These are phyloP conservation scores for Pemphredon lugubris DNA, from an alignment of 2,888 invertebrate genomes.

Conservation along the genomic window DNA sequence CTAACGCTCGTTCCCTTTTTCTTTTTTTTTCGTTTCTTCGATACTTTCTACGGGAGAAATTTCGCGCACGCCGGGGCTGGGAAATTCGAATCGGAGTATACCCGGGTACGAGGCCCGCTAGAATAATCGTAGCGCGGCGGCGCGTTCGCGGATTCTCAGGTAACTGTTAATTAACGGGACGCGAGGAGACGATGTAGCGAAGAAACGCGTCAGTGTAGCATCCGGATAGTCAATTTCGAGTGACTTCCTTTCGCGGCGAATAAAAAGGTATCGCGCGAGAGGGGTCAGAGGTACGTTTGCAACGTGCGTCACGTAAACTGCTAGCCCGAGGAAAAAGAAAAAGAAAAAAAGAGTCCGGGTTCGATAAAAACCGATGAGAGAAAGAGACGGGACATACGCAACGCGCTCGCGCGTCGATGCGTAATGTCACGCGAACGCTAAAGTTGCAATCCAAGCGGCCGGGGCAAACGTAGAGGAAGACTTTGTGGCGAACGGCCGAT, in stretches of 20 bases:
- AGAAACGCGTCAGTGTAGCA: neutral
- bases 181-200: neutral
- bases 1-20: neutral
- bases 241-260: neutral
- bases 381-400: too few relatives aligned
- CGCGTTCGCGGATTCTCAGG: neutral
- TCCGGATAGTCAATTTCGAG: too few relatives aligned
- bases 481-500: constrained; percentile 16
- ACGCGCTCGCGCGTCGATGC: neutral
- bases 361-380: neutral
- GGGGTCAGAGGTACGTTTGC: constrained; percentile 39
- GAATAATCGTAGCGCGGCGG: too few relatives aligned
- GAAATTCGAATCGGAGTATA: neutral
- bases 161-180: constrained; percentile 28
- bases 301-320: constrained; percentile 26
- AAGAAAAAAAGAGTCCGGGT: constrained; percentile 23
- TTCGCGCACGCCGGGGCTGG: constrained; percentile 4
- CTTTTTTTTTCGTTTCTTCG: constrained; percentile 11
- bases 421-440: constrained; percentile 6
- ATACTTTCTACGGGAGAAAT: constrained; percentile 16
- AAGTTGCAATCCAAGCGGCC: constrained; percentile 5
- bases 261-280: neutral
- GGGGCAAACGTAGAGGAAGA: neutral
- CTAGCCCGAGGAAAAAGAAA: neutral
- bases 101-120: neutral